Conservation (phyloP, 2,888 invertebrate species). For the Ceriagrion tenellum region DNA sequence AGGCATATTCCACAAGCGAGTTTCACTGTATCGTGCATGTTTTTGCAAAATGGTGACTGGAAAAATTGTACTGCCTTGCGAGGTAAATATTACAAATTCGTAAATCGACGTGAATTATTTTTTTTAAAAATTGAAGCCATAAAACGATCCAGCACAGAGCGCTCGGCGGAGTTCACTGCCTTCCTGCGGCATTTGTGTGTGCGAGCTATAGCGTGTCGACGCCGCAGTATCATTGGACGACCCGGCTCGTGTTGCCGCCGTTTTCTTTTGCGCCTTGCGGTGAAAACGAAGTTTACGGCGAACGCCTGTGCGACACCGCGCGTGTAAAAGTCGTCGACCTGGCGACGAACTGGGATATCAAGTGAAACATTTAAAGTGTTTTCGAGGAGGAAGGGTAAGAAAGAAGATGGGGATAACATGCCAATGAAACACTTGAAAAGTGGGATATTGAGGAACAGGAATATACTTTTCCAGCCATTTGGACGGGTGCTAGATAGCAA, state of each 20-base stretch:
- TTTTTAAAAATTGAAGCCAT: too few relatives aligned
- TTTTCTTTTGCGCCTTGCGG: background rate
- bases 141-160: too few relatives aligned
- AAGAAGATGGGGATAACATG: background rate
- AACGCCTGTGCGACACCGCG: background rate
- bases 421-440: background rate
- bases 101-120: too few relatives aligned
- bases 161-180: too few relatives aligned
- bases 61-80: too few relatives aligned
- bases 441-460: background rate
- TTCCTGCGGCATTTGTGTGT: too few relatives aligned
- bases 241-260: background rate
- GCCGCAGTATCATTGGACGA: background rate
- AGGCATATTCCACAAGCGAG: too few relatives aligned
- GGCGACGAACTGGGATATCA: background rate
- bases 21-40: too few relatives aligned
- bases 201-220: background rate
- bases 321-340: background rate
- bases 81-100: too few relatives aligned
- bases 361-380: background rate
- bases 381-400: background rate
- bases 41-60: too few relatives aligned
- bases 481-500: background rate
- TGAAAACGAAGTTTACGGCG: background rate
- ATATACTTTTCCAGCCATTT: background rate